These are phyloP conservation scores for Sander vitreus DNA, from an alignment of 2,113 vertebrate genomes.

Conservation along the genomic window DNA sequence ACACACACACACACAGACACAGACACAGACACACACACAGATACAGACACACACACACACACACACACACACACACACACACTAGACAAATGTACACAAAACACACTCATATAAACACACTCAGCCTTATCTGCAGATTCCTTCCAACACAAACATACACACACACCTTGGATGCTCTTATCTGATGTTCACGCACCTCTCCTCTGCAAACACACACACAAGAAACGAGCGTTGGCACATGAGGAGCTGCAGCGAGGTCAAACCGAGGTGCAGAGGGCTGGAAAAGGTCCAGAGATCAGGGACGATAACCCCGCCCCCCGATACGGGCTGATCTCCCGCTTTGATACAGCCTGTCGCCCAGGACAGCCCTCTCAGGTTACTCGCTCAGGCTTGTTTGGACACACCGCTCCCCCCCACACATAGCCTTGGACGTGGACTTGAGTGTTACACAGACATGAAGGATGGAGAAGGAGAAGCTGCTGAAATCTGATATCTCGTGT, in stretches of 20 bases:
- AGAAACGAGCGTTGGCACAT: slow-evolving; percentile 16
- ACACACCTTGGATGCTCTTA: slow-evolving; percentile 21
- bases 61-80: too few relatives aligned
- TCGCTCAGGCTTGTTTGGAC: too few relatives aligned
- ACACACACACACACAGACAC: too few relatives aligned
- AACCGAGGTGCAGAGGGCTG: slow-evolving; percentile 52
- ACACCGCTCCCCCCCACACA: neutral
- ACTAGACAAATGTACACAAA: too few relatives aligned
- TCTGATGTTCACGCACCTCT: neutral
- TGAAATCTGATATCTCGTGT: neutral
- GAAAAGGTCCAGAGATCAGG: slow-evolving; percentile 67
- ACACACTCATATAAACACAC: too few relatives aligned
- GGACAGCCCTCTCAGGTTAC: slow-evolving; percentile 73
- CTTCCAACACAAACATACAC: neutral
- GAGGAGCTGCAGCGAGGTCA: slow-evolving; percentile 52
- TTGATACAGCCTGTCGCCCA: slow-evolving; percentile 24
- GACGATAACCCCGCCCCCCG: slow-evolving; percentile 47
- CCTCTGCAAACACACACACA: slow-evolving; percentile 31
- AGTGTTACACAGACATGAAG: slow-evolving; percentile 16
- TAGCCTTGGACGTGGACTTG: slow-evolving; percentile 79
- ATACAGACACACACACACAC: too few relatives aligned
- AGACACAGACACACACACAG: too few relatives aligned
- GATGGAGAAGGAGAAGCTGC: slow-evolving; percentile 1
- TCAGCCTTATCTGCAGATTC: too few relatives aligned
- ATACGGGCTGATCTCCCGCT: slow-evolving; percentile 6